Evolutionary conservation across 2,888 invertebrate genomes (phyloP), one percentile per base, ranked within the genome.

Genomic region (Trissoscelio sp.): DNA sequence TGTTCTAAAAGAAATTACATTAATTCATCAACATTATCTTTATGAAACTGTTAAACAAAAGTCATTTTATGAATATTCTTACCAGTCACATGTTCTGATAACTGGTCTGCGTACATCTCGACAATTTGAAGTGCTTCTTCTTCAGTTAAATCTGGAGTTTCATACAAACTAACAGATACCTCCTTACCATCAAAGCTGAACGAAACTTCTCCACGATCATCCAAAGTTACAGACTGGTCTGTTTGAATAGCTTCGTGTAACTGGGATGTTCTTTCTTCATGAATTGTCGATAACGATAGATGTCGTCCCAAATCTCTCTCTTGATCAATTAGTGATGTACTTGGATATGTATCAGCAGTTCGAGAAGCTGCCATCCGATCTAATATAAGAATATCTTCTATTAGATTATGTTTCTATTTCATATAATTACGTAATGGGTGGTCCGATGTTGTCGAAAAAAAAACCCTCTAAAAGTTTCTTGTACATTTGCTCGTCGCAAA

Each of bases 61-160:
- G n/a, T n/a, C n/a, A n/a, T n/a, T n/a, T n/a, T n/a, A n/a, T 24
- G 24, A 24, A 24, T 6, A 24, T 24, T 24, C 86, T 89, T 89
- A 94, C 94, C 94, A 83, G 94, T 93, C 9, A 97, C 95, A 88
- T 97, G 96, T 92, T 97, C 97, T 0, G 97, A 97, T 73, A 97
- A 93, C 91, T 97, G 97, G 89, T 97, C 97, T 0, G 97, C 97
- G 88, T 97, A 97, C 97, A 97, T 97, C 93, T 97, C 97, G 0
- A 97, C 96, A 86, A 97, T 97, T 92, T 97, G 96, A 31, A 97
- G 92, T 0, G 97, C 97, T 92, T 97, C 97, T 91, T 97, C 97
- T 91, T 97, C 97, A 0, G 97, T 97, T 58, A 97, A 92, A 92
- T 97, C 97, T 0, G 97, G 97, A 0, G 97, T 97, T 92, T 97